A percentile compares a stretch with the other conserved stretches of the same genome.
Evolutionary conservation across 2,888 invertebrate species (phyloP).

Genomic region (Penaeus monodon): DNA sequence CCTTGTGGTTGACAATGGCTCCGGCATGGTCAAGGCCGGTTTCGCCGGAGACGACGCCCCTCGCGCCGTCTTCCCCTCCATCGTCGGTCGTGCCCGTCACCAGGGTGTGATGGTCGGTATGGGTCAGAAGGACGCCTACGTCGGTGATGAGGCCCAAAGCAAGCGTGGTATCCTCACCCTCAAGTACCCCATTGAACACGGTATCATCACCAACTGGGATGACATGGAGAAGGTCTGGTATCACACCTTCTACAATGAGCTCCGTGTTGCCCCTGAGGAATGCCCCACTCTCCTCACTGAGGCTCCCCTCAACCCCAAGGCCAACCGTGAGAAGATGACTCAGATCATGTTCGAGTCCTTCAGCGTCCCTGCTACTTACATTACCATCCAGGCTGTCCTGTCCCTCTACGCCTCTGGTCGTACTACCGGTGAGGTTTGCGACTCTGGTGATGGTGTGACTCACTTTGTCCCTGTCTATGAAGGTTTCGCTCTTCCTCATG

Average conservation of each 20-base stretch:
- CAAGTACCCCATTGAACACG: conserved; percentile 74
- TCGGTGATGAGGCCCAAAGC: conserved; percentile 95
- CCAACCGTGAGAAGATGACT: conserved; percentile 96
- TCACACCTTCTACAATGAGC: conserved; percentile 98
- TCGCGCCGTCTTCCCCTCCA: conserved; percentile 80
- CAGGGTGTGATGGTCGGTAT: conserved; percentile 73
- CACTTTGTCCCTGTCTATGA: no score
- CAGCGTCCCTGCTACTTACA: conserved; percentile 66
- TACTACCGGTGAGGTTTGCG: no score
- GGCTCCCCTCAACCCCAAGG: conserved; percentile 93
- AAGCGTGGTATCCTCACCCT: conserved; percentile 78
- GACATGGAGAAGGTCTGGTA: conserved; percentile 99
- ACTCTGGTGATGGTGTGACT: no score
- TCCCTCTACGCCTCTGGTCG: no score
- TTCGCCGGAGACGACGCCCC: conserved; percentile 84
- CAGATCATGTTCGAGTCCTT: conserved; percentile 86
- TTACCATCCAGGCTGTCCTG: no score
- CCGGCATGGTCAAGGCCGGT: conserved; percentile 77
- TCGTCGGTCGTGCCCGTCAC: conserved; percentile 80
- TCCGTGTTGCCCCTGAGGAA: conserved; percentile 93
- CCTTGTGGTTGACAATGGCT: conserved; percentile 27
- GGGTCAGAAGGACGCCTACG: conserved; percentile 87
- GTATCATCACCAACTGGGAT: conserved; percentile 90
- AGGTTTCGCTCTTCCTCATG: no score
- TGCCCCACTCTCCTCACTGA: conserved; percentile 84